These are phyloP conservation scores for Enteromius mattozi DNA, from an alignment of 2,797 vertebrate species.

Conservation along the genomic window DNA sequence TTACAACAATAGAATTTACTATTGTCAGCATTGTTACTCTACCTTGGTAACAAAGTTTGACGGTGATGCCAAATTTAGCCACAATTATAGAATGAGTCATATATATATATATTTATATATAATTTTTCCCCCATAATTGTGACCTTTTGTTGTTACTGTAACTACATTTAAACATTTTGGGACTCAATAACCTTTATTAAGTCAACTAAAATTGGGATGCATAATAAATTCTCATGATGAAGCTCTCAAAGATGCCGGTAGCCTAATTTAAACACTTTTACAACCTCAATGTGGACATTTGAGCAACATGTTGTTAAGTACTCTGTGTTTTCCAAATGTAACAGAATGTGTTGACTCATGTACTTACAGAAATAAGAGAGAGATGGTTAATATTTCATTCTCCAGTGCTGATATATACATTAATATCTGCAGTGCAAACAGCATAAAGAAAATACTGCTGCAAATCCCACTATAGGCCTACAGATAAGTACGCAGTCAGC, in stretches of 20 bases:
- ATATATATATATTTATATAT: too few species aligned
- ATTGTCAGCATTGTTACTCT: too few species aligned
- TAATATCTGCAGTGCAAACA: not conserved
- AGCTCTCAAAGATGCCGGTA: conserved; percentile 28
- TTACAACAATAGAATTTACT: too few species aligned
- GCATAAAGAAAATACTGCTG: conserved; percentile 20
- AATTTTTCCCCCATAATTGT: too few species aligned
- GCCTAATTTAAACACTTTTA: not conserved
- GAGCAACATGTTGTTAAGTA: not conserved
- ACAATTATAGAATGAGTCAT: too few species aligned
- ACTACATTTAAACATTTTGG: too few species aligned
- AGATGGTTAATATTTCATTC: not conserved
- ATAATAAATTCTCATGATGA: conserved; percentile 39
- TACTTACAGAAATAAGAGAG: not conserved
- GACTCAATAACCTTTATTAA: not conserved
- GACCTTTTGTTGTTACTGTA: too few species aligned
- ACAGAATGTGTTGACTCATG: not conserved
- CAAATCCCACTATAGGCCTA: conserved; percentile 29
- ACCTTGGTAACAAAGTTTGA: too few species aligned
- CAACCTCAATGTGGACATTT: not conserved
- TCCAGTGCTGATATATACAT: conserved; percentile 31
- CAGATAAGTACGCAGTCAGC: conserved; percentile 13
- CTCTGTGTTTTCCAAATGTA: not conserved
- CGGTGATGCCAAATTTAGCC: too few species aligned
- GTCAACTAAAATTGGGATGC: conserved; percentile 51